Evolutionary conservation across 2,113 vertebrate species (phyloP), one percentile per base, ranked within the genome.

Genomic region (Corythornis cristatus): DNA sequence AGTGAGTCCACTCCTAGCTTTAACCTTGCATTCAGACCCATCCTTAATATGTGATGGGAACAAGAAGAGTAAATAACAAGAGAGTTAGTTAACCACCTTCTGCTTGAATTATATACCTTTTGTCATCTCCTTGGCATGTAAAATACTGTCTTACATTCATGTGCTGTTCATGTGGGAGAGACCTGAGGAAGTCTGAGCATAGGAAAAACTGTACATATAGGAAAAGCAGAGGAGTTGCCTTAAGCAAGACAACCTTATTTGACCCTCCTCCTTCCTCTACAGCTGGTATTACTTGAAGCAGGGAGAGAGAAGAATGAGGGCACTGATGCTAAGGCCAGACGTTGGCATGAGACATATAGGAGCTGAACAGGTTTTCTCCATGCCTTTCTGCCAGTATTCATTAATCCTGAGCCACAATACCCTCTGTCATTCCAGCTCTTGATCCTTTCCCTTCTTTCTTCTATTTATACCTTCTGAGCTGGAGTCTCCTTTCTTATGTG

Each of bases 191-290:
- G 37, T 22, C 26, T 71, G 40, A 85, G 67, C 28, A 11, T 22
- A 89, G 93, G 91, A 95, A 96, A 96, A 92, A 95, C 81, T 87
- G 78, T 85, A 70, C 35, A 28, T 93, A 78, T 76, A 90, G 93
- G 89, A 96, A 94, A 94, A 93, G 74, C 61, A 75, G 48, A n/a
- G 26, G 67, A 89, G 43, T 18, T 1, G 46, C 87, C 75, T 80
- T 79, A 62, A 82, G 89, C 78, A 76, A 74, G 71, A 37, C 66
- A 91, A 74, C 96, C 95, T 96, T 43, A 80, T 74, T 89, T 96
- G 94, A 95, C 95, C 93, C 26, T 89, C 77, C 74, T 89, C 9
- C 53, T 94, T 93, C 89, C 78, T 93, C 86, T 77, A 16, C 78
- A 94, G 87, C 33, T 87, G 51, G 28, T 83, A 33, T 87, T 92